Evolutionary conservation across 2,113 vertebrate species (phyloP).

Genomic region (Gobius niger): DNA sequence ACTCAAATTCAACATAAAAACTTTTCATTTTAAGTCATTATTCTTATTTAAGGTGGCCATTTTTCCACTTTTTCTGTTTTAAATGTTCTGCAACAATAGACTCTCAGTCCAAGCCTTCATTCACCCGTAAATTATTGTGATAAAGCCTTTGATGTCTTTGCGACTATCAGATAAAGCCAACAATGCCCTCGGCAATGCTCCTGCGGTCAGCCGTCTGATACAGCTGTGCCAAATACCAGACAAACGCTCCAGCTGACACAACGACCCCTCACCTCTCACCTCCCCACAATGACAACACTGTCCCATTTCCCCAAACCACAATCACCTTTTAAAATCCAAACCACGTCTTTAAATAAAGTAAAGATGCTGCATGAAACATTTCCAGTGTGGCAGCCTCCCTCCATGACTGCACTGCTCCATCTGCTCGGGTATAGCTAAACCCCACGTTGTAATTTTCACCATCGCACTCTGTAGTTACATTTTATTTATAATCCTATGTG

Average conservation of each 20-base stretch:
- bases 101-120: too few relatives aligned
- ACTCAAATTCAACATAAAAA: too few relatives aligned
- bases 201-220: slow-evolving; percentile 20
- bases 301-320: slow-evolving; percentile 24
- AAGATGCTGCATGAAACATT: background rate
- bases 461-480: slow-evolving; percentile 68
- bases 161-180: background rate
- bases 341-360: too few relatives aligned
- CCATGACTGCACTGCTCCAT: slow-evolving; percentile 25
- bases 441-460: slow-evolving; percentile 65
- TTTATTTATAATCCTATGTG: slow-evolving; percentile 70
- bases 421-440: slow-evolving; percentile 36
- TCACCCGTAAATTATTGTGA: background rate
- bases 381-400: background rate
- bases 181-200: background rate
- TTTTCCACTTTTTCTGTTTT: too few relatives aligned
- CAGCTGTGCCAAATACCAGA: slow-evolving; percentile 71
- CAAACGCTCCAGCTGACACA: slow-evolving; percentile 71
- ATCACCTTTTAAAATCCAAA: background rate
- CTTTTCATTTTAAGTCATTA: too few relatives aligned
- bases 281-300: slow-evolving; percentile 62
- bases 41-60: too few relatives aligned
- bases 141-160: background rate
- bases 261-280: slow-evolving; percentile 72
- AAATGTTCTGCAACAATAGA: too few relatives aligned